A percentile compares a stretch with the other conserved stretches of the same genome.
These are phyloP conservation scores for Alosa alosa DNA, from an alignment of 2,113 vertebrate genomes.

Conservation along the genomic window DNA sequence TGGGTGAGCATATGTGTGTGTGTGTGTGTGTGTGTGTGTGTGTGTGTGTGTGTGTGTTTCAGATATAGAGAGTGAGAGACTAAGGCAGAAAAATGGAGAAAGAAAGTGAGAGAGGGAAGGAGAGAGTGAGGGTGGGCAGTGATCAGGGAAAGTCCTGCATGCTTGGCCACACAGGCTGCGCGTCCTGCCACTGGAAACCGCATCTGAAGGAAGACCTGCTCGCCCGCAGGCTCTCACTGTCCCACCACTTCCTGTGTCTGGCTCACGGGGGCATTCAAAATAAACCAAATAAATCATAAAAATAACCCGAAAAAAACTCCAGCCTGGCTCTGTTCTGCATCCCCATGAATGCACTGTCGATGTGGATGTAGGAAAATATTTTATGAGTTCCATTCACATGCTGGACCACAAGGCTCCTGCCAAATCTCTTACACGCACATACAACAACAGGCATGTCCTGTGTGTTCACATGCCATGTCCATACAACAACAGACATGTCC, in stretches of 20 bases:
- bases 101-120: constrained; percentile 34
- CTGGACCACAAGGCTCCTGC: not conserved
- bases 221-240: constrained; percentile 22
- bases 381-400: constrained; percentile 8
- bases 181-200: not conserved
- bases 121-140: constrained; percentile 50
- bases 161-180: constrained; percentile 23
- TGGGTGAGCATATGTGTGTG: not conserved
- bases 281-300: not conserved
- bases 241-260: constrained; percentile 17
- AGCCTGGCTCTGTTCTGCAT: not conserved
- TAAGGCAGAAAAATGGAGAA: constrained; percentile 6
- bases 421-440: not conserved
- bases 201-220: constrained; percentile 18
- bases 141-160: constrained; percentile 52
- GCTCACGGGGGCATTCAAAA: constrained; percentile 10
- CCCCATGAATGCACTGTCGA: constrained; percentile 2
- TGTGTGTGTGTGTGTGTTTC: constrained; percentile 59
- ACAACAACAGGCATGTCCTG: not conserved
- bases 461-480: not conserved
- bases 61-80: constrained; percentile 35
- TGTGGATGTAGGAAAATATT: constrained; percentile 5
- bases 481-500: not conserved
- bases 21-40: constrained; percentile 56
- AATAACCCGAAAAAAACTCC: not conserved